Evolutionary conservation across 1,140 invertebrate species (phyloP).

Genomic region (Leguminivora glycinivorella): DNA sequence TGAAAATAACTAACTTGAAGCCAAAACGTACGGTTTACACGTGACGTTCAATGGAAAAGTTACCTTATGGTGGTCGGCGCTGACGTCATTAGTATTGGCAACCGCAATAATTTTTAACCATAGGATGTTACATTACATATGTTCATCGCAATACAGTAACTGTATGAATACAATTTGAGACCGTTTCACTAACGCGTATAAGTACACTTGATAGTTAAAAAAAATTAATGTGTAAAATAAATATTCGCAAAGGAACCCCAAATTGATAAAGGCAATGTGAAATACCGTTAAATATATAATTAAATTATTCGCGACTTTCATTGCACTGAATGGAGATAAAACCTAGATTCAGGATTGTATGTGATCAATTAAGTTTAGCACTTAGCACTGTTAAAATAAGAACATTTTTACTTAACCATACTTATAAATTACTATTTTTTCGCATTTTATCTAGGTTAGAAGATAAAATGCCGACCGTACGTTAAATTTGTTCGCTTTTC

Average conservation of each 20-base stretch:
- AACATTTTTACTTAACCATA: neutral
- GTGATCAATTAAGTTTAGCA: neutral
- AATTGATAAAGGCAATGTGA: neutral
- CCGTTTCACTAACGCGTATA: no score
- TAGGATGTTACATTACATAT: no score
- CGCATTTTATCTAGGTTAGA: neutral
- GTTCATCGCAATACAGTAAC: no score
- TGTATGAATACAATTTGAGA: no score
- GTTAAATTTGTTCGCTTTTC: constrained; percentile 7
- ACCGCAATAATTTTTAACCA: no score
- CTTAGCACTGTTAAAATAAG: neutral
- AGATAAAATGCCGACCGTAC: neutral
- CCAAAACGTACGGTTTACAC: no score
- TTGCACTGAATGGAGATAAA: constrained; percentile 10
- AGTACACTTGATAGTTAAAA: no score
- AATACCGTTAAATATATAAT: neutral
- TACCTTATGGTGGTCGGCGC: no score
- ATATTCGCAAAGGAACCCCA: neutral
- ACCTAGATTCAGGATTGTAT: neutral
- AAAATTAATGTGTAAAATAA: neutral
- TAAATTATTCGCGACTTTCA: neutral
- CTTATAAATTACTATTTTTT: neutral
- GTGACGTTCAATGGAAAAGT: no score
- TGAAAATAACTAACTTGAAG: no score
- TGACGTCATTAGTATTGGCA: no score